These are phyloP conservation scores for Diaphora mendica DNA, from an alignment of 2,888 invertebrate species.

Conservation along the genomic window DNA sequence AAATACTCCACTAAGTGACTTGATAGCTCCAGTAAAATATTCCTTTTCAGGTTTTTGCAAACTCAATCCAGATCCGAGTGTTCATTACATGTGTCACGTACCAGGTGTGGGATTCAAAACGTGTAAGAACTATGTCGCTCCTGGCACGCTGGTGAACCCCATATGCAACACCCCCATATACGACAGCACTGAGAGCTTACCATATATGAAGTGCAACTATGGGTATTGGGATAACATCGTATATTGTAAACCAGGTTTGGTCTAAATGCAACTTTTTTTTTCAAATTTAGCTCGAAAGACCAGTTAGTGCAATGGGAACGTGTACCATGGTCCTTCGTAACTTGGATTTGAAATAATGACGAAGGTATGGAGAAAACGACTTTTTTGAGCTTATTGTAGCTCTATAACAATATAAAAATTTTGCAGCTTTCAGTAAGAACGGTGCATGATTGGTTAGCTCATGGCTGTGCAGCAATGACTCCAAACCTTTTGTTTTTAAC, in stretches of 20 bases:
- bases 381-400: no score
- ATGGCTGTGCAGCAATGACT: no score
- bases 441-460: no score
- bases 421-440: no score
- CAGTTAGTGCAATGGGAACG: not conserved
- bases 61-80: slow-evolving; percentile 12
- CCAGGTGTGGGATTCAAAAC: slow-evolving; percentile 13
- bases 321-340: no score
- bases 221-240: slow-evolving; percentile 19
- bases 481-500: no score
- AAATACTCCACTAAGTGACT: not conserved
- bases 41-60: slow-evolving; percentile 17
- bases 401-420: no score
- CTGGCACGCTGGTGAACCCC: slow-evolving; percentile 13
- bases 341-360: no score
- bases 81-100: slow-evolving; percentile 15
- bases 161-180: slow-evolving; percentile 17
- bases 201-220: slow-evolving; percentile 15
- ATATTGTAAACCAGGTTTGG: slow-evolving; percentile 14
- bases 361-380: no score
- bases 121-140: slow-evolving; percentile 14
- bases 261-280: no score
- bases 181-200: not conserved
- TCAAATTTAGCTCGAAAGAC: not conserved
- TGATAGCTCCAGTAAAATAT: not conserved